Evolutionary conservation across 2,888 invertebrate genomes (phyloP), one percentile per base, ranked within the genome.

Genomic region (Platycnemis pennipes): DNA sequence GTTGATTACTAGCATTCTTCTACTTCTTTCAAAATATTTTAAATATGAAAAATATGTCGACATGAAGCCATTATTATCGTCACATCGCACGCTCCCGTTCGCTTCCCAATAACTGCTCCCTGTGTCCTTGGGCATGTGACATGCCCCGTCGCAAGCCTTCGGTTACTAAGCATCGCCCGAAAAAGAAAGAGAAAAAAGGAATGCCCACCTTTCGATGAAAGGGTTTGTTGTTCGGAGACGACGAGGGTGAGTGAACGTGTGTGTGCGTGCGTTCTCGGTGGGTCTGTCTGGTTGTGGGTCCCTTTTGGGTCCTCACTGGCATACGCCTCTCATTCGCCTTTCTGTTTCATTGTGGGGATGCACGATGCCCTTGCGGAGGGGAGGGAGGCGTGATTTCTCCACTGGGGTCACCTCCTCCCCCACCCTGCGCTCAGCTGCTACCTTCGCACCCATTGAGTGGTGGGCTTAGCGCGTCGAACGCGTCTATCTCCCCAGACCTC

Each of bases 261-360:
- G 69, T n/a, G 69, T 77, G 69, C 5, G 31, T 77, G n/a, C 37
- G 2, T 4, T 37, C 37, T 37, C 37, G 77, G 77, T 37, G 77
- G 31, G 77, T 13, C 37, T 77, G 37, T 77, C 4, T 1, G 77
- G 8, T 11, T 77, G 77, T 31, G 31, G 77, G 63, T 16, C 77
- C 37, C 37, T 77, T 31, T 77, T 16, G 77, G 37, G 8, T 77
- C n/a, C 37, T 26, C 1, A 7, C 37, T 77, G 77, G 77, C 37
- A 77, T 31, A 37, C 77, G 77, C n/a, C 63, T 63, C 22, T 77
- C 13, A 77, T 77, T 77, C 77, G 37, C 77, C 77, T 37, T 77
- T 77, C 77, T 77, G 77, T 77, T 77, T 77, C 77, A 77, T 37
- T 77, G 77, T 77, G 77, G 77, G 4, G 63, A n/a, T 19, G 49